Conservation (phyloP, 2,797 vertebrate species). For the Adrianichthys oophorus region DNA sequence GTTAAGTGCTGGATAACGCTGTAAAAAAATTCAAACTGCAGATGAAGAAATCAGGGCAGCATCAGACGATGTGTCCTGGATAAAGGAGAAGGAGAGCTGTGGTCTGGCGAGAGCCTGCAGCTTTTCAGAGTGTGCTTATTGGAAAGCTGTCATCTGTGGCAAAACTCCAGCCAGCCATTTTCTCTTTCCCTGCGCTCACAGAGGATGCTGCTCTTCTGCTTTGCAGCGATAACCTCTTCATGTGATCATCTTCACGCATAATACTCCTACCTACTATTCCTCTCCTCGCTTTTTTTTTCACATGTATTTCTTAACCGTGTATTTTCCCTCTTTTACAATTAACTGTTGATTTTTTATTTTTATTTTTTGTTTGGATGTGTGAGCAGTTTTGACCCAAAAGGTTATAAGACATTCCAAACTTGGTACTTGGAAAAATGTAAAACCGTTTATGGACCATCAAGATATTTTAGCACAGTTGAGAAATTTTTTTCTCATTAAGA, state of each 20-base stretch:
- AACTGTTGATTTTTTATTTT: too few relatives aligned
- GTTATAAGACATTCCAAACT: too few relatives aligned
- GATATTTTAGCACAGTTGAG: too few relatives aligned
- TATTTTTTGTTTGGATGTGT: too few relatives aligned
- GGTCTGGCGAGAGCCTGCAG: conserved; percentile 40
- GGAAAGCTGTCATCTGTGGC: conserved; percentile 60
- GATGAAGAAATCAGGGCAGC: conserved; percentile 31
- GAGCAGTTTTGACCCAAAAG: too few relatives aligned
- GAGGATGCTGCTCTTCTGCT: conserved; percentile 26
- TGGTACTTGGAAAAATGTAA: too few relatives aligned
- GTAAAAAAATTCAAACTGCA: conserved; percentile 6
- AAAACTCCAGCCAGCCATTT: conserved; percentile 63
- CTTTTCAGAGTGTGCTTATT: conserved; percentile 52
- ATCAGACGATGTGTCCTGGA: conserved; percentile 37
- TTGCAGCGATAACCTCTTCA: conserved; percentile 25
- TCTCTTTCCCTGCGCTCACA: conserved; percentile 43
- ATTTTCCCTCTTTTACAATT: not conserved
- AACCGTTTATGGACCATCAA: too few relatives aligned
- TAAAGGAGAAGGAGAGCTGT: conserved; percentile 23
- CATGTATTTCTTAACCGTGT: not conserved
- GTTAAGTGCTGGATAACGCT: conserved; percentile 3
- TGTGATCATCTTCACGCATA: conserved; percentile 61
- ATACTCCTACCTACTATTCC: conserved; percentile 58
- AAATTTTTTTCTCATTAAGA: too few relatives aligned
- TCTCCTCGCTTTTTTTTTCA: conserved; percentile 29